Percentiles rank a stretch among this genome's conserved stretches.
Conservation (phyloP, 2,113 vertebrate genomes). For the Myiopsitta monachus region DNA sequence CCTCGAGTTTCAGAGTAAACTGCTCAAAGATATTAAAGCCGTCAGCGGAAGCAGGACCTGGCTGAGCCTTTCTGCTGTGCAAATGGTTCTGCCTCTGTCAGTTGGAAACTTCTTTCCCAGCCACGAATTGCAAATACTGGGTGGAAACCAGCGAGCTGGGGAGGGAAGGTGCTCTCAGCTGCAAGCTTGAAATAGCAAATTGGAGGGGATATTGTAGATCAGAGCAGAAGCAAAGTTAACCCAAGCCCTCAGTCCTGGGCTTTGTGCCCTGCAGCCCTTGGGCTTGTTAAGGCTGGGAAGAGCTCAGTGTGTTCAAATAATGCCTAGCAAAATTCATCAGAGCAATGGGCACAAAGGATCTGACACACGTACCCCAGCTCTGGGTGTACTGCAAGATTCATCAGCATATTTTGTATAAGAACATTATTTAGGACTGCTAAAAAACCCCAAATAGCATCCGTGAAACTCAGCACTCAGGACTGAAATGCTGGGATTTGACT, state of each 20-base stretch:
- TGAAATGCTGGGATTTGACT: background rate
- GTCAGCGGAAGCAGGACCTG: background rate
- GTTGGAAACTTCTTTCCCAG: background rate
- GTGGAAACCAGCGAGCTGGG: background rate
- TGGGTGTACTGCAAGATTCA: background rate
- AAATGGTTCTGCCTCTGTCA: background rate
- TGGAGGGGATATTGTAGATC: background rate
- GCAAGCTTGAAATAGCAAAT: background rate
- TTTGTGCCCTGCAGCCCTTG: background rate
- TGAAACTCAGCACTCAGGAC: background rate
- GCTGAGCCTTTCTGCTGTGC: background rate
- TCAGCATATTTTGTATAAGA: background rate
- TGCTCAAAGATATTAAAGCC: background rate
- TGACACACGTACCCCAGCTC: rapidly evolving
- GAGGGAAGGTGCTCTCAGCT: background rate
- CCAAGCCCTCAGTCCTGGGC: background rate
- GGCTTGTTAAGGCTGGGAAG: background rate
- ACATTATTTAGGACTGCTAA: too few species aligned
- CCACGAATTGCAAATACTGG: background rate
- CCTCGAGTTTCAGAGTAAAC: background rate
- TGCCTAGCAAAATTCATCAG: background rate
- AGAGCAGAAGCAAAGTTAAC: background rate
- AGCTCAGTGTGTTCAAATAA: background rate
- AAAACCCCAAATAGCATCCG: background rate
- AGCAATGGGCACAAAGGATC: background rate